These are phyloP conservation scores for Diorhabda carinulata DNA, from an alignment of 1,140 invertebrate species.

Conservation along the genomic window DNA sequence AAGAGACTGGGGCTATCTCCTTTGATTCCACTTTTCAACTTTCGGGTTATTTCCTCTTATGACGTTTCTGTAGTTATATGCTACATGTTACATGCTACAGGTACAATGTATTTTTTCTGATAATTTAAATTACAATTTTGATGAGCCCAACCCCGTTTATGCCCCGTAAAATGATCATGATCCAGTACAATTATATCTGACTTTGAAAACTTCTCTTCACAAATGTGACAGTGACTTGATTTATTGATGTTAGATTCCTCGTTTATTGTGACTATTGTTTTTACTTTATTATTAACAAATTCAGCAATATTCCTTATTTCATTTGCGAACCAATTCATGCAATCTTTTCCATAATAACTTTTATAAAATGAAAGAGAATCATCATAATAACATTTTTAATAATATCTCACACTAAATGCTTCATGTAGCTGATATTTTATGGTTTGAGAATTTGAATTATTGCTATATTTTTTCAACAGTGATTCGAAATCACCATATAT, in stretches of 20 bases:
- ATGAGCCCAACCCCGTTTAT: conserved; percentile 40
- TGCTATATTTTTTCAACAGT: conserved; percentile 22
- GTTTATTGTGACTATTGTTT: conserved; percentile 4
- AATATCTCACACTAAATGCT: conserved; percentile 32
- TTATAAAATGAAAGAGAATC: conserved; percentile 34
- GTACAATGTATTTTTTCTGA: conserved; percentile 32
- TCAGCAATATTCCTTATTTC: conserved; percentile 21
- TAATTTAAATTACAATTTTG: conserved; percentile 44
- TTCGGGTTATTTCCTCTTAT: no score
- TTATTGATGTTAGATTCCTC: background rate
- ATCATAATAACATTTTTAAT: conserved; percentile 24
- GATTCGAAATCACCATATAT: conserved; percentile 45
- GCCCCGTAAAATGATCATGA: conserved; percentile 33
- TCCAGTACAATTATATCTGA: conserved; percentile 15
- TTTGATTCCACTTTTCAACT: no score
- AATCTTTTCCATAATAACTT: conserved; percentile 30
- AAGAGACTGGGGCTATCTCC: no score
- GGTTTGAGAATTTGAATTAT: background rate
- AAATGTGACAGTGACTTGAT: conserved; percentile 35
- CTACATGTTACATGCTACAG: no score
- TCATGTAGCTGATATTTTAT: conserved; percentile 37
- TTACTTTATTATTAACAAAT: conserved; percentile 22
- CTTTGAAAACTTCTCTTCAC: conserved; percentile 24
- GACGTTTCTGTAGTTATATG: no score
- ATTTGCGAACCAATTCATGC: conserved; percentile 34